Conservation (phyloP, 2,113 vertebrate species). For the Sceloporus undulatus region DNA sequence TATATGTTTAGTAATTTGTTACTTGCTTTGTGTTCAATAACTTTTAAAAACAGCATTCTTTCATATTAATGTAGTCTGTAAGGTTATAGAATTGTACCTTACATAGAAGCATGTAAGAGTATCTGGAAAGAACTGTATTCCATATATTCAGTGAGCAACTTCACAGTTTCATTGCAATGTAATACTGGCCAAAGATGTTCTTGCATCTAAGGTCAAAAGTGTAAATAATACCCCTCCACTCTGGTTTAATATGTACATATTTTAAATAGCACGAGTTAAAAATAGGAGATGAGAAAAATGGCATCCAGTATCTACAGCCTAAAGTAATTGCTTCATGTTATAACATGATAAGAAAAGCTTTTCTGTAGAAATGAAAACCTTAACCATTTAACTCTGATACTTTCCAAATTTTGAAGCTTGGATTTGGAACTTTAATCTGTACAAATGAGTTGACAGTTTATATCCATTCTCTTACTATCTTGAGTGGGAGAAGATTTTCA, state of each 20-base stretch:
- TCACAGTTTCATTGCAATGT: no score
- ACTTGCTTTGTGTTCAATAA: not conserved
- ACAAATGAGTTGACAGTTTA: conserved; percentile 1
- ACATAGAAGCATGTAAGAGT: not conserved
- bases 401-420: not conserved
- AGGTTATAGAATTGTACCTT: not conserved
- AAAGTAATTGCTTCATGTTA: not conserved
- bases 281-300: not conserved
- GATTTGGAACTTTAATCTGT: not conserved
- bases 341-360: not conserved
- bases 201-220: no score
- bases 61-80: not conserved
- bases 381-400: not conserved
- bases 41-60: not conserved
- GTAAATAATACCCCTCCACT: not conserved
- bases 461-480: not conserved
- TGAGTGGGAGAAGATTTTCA: not conserved
- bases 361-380: not conserved
- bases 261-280: not conserved
- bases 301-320: not conserved
- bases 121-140: not conserved
- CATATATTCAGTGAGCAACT: not conserved
- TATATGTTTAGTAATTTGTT: no score
- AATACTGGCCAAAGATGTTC: not conserved
- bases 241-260: no score